Evolutionary conservation across 2,797 vertebrate species (phyloP).

Genomic region (Aulostomus chinensis): DNA sequence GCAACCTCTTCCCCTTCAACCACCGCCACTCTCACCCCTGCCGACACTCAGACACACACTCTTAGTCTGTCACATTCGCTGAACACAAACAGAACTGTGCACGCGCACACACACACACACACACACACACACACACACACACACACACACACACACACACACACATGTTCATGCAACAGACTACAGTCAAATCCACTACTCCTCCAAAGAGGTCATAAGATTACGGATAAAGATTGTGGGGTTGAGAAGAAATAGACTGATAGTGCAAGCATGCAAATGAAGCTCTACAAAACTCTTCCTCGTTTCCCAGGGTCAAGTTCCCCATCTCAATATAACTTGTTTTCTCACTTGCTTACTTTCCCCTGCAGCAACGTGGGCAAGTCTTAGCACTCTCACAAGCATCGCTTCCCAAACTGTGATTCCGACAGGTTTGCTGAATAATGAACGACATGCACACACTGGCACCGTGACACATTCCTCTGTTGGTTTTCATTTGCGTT

Average conservation of each 20-base stretch:
- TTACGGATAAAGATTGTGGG: slow-evolving; percentile 18
- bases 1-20: slow-evolving; percentile 56
- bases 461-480: slow-evolving; percentile 27
- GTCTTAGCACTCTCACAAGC: slow-evolving; percentile 40
- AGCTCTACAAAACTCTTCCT: slow-evolving; percentile 12
- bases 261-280: slow-evolving; percentile 53
- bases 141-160: not conserved
- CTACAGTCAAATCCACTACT: not conserved
- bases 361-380: slow-evolving; percentile 46
- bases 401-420: slow-evolving; percentile 34
- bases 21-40: slow-evolving; percentile 66
- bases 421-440: slow-evolving; percentile 37
- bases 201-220: slow-evolving; percentile 19
- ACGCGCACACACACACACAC: not conserved
- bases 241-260: slow-evolving; percentile 26
- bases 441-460: slow-evolving; percentile 40
- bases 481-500: not conserved
- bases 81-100: slow-evolving; percentile 29
- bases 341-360: slow-evolving; percentile 55
- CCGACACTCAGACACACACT: slow-evolving; percentile 58
- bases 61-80: slow-evolving; percentile 42
- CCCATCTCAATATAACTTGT: slow-evolving; percentile 57
- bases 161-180: not conserved
- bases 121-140: not conserved
- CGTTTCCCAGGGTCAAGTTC: slow-evolving; percentile 76